Percentiles rank a stretch among this genome's conserved stretches.
Evolutionary conservation across 2,888 invertebrate species (phyloP).

Genomic region (Philonicus albiceps): DNA sequence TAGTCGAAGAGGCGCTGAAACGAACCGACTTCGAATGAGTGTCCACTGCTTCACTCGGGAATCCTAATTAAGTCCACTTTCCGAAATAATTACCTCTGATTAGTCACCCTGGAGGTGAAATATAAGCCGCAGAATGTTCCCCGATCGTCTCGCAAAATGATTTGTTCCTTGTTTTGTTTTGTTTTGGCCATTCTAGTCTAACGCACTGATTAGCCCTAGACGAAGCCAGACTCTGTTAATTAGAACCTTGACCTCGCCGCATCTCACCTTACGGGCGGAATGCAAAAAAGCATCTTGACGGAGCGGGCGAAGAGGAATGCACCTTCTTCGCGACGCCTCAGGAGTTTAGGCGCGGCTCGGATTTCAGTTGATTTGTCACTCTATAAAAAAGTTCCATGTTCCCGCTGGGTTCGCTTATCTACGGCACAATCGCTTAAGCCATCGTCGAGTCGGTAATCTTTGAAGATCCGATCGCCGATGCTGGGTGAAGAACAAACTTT

Average conservation of each 20-base stretch:
- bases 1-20: neutral
- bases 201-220: constrained; percentile 6
- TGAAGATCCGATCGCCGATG: neutral
- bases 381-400: neutral
- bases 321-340: neutral
- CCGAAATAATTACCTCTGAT: neutral
- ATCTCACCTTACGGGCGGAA: neutral
- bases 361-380: neutral
- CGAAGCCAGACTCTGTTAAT: constrained; percentile 13
- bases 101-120: neutral
- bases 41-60: neutral
- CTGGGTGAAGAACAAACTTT: neutral
- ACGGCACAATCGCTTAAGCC: neutral
- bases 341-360: neutral
- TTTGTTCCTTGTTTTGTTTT: neutral
- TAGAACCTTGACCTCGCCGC: constrained; percentile 22
- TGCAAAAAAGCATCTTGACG: neutral
- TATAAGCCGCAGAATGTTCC: neutral
- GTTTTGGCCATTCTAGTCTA: constrained; percentile 2
- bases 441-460: neutral
- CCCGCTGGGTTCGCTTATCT: neutral
- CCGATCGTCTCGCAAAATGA: neutral
- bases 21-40: neutral
- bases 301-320: neutral
- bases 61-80: neutral